Evolutionary conservation across 2,113 vertebrate genomes (phyloP).

Genomic region (Mungos mungo): DNA sequence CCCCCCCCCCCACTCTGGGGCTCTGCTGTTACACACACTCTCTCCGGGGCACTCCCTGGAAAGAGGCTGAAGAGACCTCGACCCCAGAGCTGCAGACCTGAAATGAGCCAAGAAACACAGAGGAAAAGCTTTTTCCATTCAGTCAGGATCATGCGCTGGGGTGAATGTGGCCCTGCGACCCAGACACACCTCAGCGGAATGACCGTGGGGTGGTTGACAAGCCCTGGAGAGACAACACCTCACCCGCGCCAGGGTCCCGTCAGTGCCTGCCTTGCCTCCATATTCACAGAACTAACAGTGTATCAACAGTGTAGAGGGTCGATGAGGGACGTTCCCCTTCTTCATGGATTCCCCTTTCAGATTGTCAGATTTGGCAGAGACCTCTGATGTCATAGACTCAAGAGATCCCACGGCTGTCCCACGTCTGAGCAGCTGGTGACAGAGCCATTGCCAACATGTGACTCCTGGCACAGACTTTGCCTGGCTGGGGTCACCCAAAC

Average conservation of each 20-base stretch:
- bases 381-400: neutral
- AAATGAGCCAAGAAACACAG: neutral
- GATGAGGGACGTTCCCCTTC: neutral
- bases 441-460: neutral
- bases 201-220: neutral
- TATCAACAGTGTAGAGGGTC: neutral
- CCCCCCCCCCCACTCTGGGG: neutral
- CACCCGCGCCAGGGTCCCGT: rapidly evolving
- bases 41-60: neutral
- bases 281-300: neutral
- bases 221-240: rapidly evolving
- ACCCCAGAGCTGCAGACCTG: neutral
- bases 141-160: neutral
- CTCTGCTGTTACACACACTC: neutral
- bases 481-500: neutral
- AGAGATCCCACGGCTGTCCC: neutral
- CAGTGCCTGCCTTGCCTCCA: neutral
- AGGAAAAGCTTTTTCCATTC: neutral
- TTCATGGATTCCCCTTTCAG: neutral
- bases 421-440: rapidly evolving
- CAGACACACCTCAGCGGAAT: neutral
- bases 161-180: neutral
- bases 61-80: neutral
- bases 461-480: rapidly evolving
- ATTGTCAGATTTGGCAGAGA: neutral